A percentile compares a stretch with the other conserved stretches of the same genome.
Evolutionary conservation across 2,113 vertebrate genomes (phyloP).

Genomic region (Trochalopteron elliotii): DNA sequence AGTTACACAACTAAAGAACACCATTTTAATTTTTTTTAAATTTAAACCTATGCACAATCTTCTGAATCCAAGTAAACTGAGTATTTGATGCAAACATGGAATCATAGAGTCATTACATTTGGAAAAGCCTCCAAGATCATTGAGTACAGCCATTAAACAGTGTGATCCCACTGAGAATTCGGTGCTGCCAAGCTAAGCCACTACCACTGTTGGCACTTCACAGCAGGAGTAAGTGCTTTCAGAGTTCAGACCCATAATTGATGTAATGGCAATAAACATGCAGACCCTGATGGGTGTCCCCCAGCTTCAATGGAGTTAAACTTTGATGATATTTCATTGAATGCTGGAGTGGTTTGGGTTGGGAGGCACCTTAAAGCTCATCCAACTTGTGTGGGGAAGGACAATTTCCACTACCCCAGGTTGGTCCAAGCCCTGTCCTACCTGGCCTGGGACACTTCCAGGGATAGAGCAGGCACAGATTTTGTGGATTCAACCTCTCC

Average conservation of each 20-base stretch:
- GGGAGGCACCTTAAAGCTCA: background rate
- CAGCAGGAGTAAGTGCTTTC: background rate
- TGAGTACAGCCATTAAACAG: background rate
- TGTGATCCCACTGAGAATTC: background rate
- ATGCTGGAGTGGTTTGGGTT: background rate
- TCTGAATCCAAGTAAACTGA: background rate
- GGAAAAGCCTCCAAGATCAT: background rate
- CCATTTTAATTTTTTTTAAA: rapidly evolving
- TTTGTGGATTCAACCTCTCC: background rate
- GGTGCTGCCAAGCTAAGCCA: background rate
- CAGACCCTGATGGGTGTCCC: rapidly evolving
- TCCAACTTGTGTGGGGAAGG: background rate
- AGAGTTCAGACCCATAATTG: background rate
- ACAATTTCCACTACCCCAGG: rapidly evolving
- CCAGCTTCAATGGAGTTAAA: background rate
- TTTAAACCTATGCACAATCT: background rate
- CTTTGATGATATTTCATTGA: background rate
- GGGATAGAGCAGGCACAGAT: background rate
- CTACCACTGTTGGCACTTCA: background rate
- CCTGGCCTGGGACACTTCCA: background rate
- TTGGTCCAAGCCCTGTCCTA: rapidly evolving
- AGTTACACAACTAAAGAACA: background rate
- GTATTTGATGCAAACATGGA: background rate
- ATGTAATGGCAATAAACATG: background rate
- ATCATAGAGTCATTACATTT: background rate